phyloP scores from a whole-genome alignment of 2,113 vertebrate species.

The Zosterops pallidus region DNA sequence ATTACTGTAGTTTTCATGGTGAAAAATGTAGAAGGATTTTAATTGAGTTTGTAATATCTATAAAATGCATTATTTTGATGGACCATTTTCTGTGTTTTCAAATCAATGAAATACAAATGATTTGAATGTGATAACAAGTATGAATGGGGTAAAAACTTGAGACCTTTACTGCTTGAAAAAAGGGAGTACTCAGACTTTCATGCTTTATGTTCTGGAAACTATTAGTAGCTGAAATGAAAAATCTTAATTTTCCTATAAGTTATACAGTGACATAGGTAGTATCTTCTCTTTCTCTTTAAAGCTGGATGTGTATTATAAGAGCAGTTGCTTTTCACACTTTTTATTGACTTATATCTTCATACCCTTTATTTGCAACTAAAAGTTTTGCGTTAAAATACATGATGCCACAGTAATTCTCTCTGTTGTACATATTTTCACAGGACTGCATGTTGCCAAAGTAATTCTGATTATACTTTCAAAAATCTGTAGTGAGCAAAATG shows the following conservation, averaged over 20 bases:
- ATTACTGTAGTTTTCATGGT: background rate
- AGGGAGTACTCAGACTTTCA: background rate
- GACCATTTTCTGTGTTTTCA: background rate
- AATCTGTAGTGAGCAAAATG: background rate
- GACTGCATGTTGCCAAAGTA: background rate
- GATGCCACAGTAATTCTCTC: background rate
- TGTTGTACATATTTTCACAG: background rate
- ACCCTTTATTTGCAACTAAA: background rate
- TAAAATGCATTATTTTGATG: background rate
- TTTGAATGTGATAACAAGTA: background rate
- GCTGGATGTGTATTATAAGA: background rate
- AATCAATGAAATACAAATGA: background rate
- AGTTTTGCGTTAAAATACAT: background rate
- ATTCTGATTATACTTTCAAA: slow-evolving; percentile 4
- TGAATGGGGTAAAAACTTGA: background rate
- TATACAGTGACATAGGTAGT: background rate
- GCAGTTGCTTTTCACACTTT: background rate
- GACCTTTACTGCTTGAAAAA: background rate
- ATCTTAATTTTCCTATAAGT: background rate
- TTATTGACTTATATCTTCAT: background rate
- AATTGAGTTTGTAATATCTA: background rate
- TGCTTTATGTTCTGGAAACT: background rate
- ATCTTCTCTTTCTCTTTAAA: background rate
- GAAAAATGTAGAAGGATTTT: background rate
- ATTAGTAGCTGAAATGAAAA: background rate